phyloP scores from a whole-genome alignment of 2,113 vertebrate species.

The Plectropomus leopardus region DNA sequence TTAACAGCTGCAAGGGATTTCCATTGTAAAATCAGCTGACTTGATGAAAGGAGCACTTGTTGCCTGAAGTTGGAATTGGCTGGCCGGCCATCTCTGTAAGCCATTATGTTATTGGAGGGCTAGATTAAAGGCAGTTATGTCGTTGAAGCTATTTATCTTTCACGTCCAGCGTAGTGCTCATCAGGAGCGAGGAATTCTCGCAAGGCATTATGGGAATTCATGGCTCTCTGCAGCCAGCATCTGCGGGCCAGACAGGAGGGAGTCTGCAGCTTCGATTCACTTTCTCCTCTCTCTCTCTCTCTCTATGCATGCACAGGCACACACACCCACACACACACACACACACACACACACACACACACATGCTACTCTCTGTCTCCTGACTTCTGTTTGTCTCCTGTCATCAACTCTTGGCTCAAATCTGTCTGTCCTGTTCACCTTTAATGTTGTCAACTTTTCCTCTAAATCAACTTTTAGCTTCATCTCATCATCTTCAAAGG shows the following conservation, averaged over 20 bases:
- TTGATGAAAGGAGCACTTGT: conserved; percentile 85
- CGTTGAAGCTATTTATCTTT: conserved; percentile 82
- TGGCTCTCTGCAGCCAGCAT: conserved; percentile 73
- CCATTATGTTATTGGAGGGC: conserved; percentile 81
- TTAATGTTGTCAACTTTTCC: background rate
- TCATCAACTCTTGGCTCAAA: conserved; percentile 8
- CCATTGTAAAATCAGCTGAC: conserved; percentile 87
- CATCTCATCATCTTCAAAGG: background rate
- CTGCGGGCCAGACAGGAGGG: conserved; percentile 75
- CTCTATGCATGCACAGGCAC: no score
- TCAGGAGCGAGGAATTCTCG: conserved; percentile 78
- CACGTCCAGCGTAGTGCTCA: conserved; percentile 76
- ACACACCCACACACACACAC: background rate
- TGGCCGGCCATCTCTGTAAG: conserved; percentile 75
- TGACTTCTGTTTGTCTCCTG: conserved; percentile 24
- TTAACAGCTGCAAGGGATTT: conserved; percentile 87
- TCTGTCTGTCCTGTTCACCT: conserved; percentile 19
- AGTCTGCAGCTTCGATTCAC: conserved; percentile 48
- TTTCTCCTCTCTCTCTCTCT: conserved; percentile 26
- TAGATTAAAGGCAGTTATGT: conserved; percentile 84
- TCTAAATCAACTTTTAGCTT: background rate
- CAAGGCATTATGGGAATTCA: conserved; percentile 73
- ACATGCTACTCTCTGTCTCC: background rate
- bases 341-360: background rate
- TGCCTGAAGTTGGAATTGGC: conserved; percentile 77